Evolutionary conservation across 2,888 invertebrate species (phyloP), one percentile per base, ranked within the genome.

Genomic region (Zhengitettix transpicula): DNA sequence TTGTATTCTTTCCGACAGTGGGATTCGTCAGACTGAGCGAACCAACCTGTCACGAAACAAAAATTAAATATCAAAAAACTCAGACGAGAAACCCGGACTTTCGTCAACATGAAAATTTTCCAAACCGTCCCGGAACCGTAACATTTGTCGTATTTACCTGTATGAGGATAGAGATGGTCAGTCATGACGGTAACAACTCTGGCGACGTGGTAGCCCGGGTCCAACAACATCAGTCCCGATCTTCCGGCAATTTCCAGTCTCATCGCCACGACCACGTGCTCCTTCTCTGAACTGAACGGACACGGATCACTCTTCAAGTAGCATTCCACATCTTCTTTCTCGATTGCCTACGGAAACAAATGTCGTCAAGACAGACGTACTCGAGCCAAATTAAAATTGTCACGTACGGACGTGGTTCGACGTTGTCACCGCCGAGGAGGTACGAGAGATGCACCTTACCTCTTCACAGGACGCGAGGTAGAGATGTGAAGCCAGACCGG

Each of bases 171-270:
- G 56, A 79, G 77, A 63, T 83, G 79, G 72, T 94, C 93, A 47
- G 80, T 78, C 93, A 93, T 94, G 58, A 92, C 85, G 28, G 91
- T 89, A 63, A 93, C 81, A 60, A 88, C 85, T 63, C 90, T 78
- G 52, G 88, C 85, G 62, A 93, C 86, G 73, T 94, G 93, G 74
- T 94, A 94, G 16, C 93, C 93, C 0, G 93, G 91, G 77, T 94
- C 94, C 52, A 92, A 81, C 28, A 94, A 80, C 75, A 93, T 74
- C 57, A 88, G 77, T 42, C 92, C 93, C 1, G 76, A 73, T 51
- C 93, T 80, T 42, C 84, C 87, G 56, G 81, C 83, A 60, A 92
- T 81, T 65, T 79, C 74, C 62, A 91, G 78, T 67, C 82, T 83
- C 70, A 91, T 78, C 63, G 86, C 86, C 61, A 87, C 84, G 74